Base-by-base conservation (phyloP, 2,888 invertebrate species). In the Eupithecia insigniata region DNA sequence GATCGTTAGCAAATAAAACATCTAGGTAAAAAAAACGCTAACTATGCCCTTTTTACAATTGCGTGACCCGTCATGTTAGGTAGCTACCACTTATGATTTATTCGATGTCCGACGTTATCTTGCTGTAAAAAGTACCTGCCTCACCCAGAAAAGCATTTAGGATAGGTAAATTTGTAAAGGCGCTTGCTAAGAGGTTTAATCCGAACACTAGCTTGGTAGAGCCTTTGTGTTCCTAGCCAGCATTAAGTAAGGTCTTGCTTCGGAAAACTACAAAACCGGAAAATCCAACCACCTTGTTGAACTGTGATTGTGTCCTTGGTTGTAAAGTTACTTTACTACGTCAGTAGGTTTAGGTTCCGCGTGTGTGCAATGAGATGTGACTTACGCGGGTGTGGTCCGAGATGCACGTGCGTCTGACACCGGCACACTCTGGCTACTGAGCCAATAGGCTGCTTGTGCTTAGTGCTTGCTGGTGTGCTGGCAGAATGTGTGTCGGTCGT, bases 311-410 rank as follows among this genome's bases (percentile, higher is more conserved):
- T 14, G 64, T 67, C 36, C 67, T 67, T 51, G 39, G 55, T 34
- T 39, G 36, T 55, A 46, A 51, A 32, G 68, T 62, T 22, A 62
- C 62, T 28, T 60, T 30, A 60, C 30, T 55, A 55, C 51, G 51
- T 39, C 39, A 43, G 43, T 43, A 18, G 10, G 32, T 62, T 62
- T 62, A 32, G 10, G 61, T 30, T 22, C 34, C 61, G 72, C 66
- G 66, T 26, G 66, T 67, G 58, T 62, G 66, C 71, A 69, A 66
- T 68, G 61, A 14, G 22, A 55, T 43, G 65, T 26, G 36, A 74
- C 74, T 71, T 71, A 74, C 74, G 51, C 66, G 62, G 22, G 8
- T 43, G 28, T 51, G 64, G 43, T 60, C 60, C 62, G 51, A 66
- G 39, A 43, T 68, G 55, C 69, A 64, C 64, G 69, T 58, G 73